Evolutionary conservation across 2,113 vertebrate species (phyloP).

Genomic region (Amazona vittata): DNA sequence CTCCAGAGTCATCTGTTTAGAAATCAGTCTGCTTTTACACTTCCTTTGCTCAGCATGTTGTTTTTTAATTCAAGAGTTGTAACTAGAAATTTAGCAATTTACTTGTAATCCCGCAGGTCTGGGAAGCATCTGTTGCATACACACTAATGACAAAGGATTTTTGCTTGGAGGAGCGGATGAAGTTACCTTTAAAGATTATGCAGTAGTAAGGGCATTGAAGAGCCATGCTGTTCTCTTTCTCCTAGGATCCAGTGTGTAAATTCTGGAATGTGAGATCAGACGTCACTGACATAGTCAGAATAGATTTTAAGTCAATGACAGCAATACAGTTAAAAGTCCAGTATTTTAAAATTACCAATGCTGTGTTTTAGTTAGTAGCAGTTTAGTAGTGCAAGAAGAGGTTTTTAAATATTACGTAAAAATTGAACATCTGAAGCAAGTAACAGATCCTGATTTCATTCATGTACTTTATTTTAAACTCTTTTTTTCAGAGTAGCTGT

Average conservation of each 20-base stretch:
- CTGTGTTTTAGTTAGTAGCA: neutral
- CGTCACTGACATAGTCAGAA: neutral
- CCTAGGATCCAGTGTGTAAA: neutral
- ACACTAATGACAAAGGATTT: neutral
- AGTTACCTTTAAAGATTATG: neutral
- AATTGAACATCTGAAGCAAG: neutral
- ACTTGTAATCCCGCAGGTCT: neutral
- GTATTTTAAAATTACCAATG: neutral
- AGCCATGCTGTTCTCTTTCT: neutral
- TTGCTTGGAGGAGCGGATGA: neutral
- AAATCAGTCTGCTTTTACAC: neutral
- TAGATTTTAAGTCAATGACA: neutral
- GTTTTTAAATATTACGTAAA: neutral
- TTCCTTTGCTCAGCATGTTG: neutral
- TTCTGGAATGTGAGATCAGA: neutral
- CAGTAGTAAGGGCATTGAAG: neutral
- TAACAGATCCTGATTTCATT: neutral
- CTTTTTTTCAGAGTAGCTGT: neutral
- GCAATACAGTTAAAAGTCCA: neutral
- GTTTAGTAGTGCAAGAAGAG: neutral
- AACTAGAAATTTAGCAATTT: neutral
- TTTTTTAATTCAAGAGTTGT: neutral
- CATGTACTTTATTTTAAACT: neutral
- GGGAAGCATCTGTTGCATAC: neutral
- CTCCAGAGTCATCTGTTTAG: neutral